A percentile compares a stretch with the other conserved stretches of the same genome.
These are phyloP conservation scores for Falcaria lacertinaria DNA, from an alignment of 2,888 invertebrate species.

Conservation along the genomic window DNA sequence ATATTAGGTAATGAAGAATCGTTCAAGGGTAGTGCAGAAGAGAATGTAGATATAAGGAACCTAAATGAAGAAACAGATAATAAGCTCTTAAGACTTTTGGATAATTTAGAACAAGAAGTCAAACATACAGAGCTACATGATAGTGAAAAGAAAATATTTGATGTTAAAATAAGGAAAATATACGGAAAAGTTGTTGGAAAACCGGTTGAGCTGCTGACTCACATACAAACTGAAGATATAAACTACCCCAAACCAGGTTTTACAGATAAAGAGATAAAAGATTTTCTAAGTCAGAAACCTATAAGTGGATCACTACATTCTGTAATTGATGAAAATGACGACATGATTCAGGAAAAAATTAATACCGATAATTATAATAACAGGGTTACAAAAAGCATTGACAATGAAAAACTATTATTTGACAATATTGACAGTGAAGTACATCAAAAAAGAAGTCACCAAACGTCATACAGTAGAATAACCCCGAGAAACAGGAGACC, in stretches of 20 bases:
- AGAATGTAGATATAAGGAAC: constrained; percentile 18
- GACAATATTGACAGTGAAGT: not conserved
- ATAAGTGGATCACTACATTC: not conserved
- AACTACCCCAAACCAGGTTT: constrained; percentile 4
- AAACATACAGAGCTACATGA: constrained; percentile 42
- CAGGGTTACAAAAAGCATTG: not conserved
- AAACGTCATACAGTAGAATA: not conserved
- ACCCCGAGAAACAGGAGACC: not conserved
- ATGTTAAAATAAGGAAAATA: constrained; percentile 55
- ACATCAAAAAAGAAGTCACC: not conserved
- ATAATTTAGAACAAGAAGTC: constrained; percentile 52
- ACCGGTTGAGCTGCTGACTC: constrained; percentile 9
- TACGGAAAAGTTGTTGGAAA: constrained; percentile 42
- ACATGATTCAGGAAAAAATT: not conserved
- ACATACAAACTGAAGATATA: constrained; percentile 6
- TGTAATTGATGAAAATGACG: not conserved
- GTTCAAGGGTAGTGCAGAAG: constrained; percentile 25
- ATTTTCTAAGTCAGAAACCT: constrained; percentile 5
- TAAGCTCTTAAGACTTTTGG: constrained; percentile 44
- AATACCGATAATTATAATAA: not conserved
- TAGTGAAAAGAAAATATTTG: constrained; percentile 46
- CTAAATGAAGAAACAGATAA: constrained; percentile 35
- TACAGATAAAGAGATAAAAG: constrained; percentile 3
- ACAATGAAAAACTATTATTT: not conserved
- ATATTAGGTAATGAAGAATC: constrained; percentile 16